Conservation (phyloP, 2,797 vertebrate genomes). For the Psittacula derbiana region DNA sequence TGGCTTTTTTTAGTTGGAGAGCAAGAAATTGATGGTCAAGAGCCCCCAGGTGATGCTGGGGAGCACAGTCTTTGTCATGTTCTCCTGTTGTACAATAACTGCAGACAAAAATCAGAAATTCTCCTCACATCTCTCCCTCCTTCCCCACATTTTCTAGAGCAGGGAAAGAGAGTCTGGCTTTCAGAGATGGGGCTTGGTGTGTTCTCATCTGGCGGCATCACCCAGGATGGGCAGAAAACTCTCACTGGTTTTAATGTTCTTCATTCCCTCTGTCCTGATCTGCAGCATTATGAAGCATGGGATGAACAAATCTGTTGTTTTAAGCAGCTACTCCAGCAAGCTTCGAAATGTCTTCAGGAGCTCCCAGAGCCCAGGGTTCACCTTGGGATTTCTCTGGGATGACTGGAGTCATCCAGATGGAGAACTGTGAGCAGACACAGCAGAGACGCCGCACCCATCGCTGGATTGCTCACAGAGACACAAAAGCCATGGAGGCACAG, state of each 20-base stretch:
- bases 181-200: background rate
- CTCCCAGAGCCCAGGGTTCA: background rate
- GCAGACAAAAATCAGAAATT: background rate
- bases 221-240: background rate
- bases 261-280: background rate
- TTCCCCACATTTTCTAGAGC: background rate
- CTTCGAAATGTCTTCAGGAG: background rate
- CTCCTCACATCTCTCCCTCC: background rate
- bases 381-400: background rate
- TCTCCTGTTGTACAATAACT: background rate
- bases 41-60: background rate
- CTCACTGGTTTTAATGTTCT: background rate
- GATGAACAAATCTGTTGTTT: background rate
- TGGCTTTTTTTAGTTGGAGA: background rate
- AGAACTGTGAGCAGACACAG: background rate
- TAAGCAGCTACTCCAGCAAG: background rate
- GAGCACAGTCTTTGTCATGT: background rate
- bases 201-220: background rate
- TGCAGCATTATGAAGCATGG: rapidly evolving
- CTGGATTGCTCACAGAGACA: background rate
- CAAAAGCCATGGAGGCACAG: background rate
- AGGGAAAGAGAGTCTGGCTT: background rate
- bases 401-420: background rate
- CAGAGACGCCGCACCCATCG: background rate
- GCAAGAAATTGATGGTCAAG: background rate